Base-by-base conservation (phyloP, 2,113 vertebrate genomes). In the Callorhinus ursinus region DNA sequence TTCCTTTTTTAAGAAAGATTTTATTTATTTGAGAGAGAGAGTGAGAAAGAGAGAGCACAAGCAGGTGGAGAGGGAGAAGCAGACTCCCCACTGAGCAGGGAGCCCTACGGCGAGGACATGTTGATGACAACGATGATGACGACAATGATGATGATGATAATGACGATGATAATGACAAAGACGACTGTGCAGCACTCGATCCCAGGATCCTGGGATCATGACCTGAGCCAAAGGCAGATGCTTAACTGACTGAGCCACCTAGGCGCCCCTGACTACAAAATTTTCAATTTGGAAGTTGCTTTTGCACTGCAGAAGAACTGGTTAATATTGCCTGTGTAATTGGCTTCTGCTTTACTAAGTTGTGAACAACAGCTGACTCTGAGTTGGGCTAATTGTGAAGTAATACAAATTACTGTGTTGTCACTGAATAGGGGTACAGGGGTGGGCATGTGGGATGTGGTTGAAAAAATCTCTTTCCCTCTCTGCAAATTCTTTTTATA, bases 401-500 rank as follows among this genome's bases (percentile, higher is more conserved):
- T 18, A 65, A 63, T 67, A 55, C 6, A 55, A 80, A 88, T 88
- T 33, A 59, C 21, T 33, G 4, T 21, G 9, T 79, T 81, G 33
- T 90, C 14, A 55, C 28, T 57, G 3, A 69, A 67, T 16, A 10
- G 4, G 6, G 19, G 0, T 39, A 1, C 22, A 74, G 31, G 0
- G 14, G 7, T 69, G n/a, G 16, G 67, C 16, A 18, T 10, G 18
- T 36, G n/a, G 18, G 31, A 1, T 36, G 67, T 36, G 8, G 16
- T 69, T 24, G 49, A 74, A 69, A 69, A 59, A 59, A 36, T 84
- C 4, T 57, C 22, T 80, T 89, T 77, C 19, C 39, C 10, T 96
- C 36, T 93, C 8, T 55, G 81, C 16, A 90, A 95, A 71, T 90
- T 97, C 46, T 79, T 81, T 95, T 57, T 74, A 65, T 93, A 67